Conservation (phyloP, 2,797 vertebrate genomes). For the Chromobotia macracanthus region DNA sequence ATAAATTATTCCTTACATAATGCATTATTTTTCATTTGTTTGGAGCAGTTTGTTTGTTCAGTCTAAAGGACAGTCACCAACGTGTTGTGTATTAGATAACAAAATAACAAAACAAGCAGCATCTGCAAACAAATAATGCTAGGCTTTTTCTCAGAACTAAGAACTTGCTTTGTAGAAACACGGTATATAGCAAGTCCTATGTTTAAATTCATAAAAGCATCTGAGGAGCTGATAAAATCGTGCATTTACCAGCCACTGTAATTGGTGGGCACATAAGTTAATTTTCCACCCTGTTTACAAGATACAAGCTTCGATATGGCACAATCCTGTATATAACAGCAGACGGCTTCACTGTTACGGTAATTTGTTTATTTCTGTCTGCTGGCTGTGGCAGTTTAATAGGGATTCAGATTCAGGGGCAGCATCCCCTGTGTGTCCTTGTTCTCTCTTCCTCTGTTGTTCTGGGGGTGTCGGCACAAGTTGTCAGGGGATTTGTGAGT, state of each 20-base stretch:
- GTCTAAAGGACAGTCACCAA: neutral
- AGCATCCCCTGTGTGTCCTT: slow-evolving; percentile 3
- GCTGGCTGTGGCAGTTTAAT: slow-evolving; percentile 17
- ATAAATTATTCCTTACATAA: neutral
- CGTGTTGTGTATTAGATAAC: neutral
- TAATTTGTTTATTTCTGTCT: slow-evolving; percentile 38
- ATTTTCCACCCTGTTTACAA: slow-evolving; percentile 6
- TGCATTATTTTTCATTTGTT: neutral
- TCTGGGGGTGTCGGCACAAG: slow-evolving; percentile 6
- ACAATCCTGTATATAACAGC: neutral
- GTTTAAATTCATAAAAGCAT: neutral
- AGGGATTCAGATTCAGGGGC: slow-evolving; percentile 8
- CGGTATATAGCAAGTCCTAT: neutral
- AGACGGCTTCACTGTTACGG: neutral
- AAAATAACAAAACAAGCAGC: neutral
- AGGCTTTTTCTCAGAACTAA: neutral
- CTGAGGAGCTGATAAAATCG: neutral
- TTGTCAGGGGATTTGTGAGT: slow-evolving; percentile 35
- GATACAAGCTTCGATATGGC: neutral
- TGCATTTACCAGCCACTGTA: neutral
- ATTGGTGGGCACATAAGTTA: neutral
- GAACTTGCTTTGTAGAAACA: neutral
- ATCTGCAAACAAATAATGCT: neutral
- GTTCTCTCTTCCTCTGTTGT: neutral
- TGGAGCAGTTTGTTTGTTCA: neutral